Base-by-base conservation (phyloP, 35 echinoderm and acorn worm species). In the Ptychodera flava region DNA sequence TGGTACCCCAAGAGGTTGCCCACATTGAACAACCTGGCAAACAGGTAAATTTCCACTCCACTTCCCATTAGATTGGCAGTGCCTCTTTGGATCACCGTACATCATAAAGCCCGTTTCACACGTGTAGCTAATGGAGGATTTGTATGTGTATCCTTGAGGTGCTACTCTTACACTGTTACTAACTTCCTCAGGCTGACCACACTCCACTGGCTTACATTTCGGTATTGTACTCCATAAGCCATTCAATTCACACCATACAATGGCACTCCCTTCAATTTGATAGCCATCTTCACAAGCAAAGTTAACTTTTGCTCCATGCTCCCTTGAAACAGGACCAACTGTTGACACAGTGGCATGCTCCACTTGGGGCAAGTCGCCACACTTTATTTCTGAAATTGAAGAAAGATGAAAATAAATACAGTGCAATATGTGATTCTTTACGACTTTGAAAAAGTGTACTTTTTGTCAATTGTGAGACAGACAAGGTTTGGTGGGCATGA, bases 91-190 rank as follows among this genome's bases (percentile, higher is more conserved):
- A 1, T 36, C 77, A 36, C 93, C 93, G 1, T 78, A 29, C 77
- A 94, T 33, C n/a, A 38, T 34, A 77, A 88, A 94, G 31, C 93
- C 89, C 36, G 12, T 31, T 1, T 53, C 16, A 76, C 93, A 94
- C 0, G 33, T 78, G 84, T 88, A 94, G 6, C 33, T 32, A 16
- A 89, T 77, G 27, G 34, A 29, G 10, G 76, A 77, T 35, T 53
- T 75, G 31, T 32, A 37, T 16, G 16, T 38, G 1, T 88, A 28
- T 28, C 35, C 0, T 16, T 45, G 27, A 0, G 31, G 76, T 78
- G 1, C 29, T 16, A 83, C 31, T 36, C 34, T 91, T n/a, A n/a
- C n/a, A 35, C 34, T 36, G 37, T 83, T 12, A 30, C 37, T 83
- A 27, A 36, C n/a, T 83, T 83, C 33, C 0, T 37, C 22, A 15